A percentile compares a stretch with the other conserved stretches of the same genome.
Evolutionary conservation across 1,140 invertebrate genomes (phyloP).

Genomic region (Anastrepha obliqua): DNA sequence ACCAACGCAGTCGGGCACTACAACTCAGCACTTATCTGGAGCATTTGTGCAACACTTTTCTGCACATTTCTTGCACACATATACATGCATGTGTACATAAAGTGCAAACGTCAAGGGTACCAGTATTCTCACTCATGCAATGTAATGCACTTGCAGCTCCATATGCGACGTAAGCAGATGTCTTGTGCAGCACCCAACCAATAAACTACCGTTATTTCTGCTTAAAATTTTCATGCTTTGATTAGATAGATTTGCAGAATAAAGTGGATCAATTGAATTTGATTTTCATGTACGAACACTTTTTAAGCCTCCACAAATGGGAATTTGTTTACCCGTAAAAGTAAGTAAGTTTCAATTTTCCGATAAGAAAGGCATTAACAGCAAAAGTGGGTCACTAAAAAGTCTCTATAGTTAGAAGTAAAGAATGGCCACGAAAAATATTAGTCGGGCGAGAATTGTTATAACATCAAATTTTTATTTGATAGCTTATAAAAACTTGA

Average conservation of each 20-base stretch:
- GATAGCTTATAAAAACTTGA: no score
- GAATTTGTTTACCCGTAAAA: no score
- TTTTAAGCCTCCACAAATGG: background rate
- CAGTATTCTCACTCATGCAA: background rate
- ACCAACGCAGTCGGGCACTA: background rate
- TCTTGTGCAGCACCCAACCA: background rate
- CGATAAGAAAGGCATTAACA: no score
- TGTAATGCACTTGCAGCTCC: background rate
- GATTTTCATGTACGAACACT: background rate
- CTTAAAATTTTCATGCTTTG: background rate
- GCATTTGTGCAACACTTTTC: background rate
- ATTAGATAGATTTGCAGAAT: background rate
- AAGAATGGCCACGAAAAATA: no score
- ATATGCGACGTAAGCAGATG: background rate
- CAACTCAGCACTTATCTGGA: background rate
- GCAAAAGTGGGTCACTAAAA: no score
- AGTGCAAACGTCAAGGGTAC: background rate
- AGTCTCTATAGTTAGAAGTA: no score
- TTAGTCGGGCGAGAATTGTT: no score
- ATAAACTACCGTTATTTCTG: background rate
- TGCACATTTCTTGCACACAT: background rate
- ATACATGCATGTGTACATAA: background rate
- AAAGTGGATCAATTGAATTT: background rate
- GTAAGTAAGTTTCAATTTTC: no score
- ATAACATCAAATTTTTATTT: no score